Conservation (phyloP, 2,113 vertebrate species). For the Callorhinus ursinus region DNA sequence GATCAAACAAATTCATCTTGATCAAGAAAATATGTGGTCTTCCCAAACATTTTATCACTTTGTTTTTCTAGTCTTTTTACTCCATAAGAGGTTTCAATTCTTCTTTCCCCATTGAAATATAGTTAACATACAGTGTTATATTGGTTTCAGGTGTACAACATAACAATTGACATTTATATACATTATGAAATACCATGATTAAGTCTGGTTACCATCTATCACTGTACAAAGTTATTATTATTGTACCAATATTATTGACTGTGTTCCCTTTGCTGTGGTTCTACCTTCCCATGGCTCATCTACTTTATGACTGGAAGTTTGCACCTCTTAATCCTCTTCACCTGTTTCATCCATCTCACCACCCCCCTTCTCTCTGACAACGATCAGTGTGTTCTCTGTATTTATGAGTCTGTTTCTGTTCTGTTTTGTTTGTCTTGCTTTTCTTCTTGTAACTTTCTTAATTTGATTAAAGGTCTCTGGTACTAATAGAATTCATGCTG, state of each 20-base stretch:
- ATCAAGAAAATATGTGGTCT: not conserved
- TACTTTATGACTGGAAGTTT: not conserved
- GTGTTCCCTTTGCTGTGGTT: not conserved
- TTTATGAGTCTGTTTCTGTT: not conserved
- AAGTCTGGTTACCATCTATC: not conserved
- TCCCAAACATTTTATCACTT: not conserved
- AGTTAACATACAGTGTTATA: not conserved
- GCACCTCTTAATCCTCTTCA: not conserved
- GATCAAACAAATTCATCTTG: not conserved
- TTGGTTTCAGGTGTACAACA: not conserved
- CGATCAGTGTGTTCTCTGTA: not conserved
- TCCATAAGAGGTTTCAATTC: not conserved
- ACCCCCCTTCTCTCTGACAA: not conserved
- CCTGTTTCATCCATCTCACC: not conserved
- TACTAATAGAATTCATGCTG: not conserved
- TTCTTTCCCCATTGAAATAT: not conserved
- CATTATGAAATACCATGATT: not conserved
- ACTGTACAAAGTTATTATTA: not conserved
- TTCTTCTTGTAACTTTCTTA: not conserved
- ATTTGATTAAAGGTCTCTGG: not conserved
- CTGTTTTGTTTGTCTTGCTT: not conserved
- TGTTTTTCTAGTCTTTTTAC: not conserved
- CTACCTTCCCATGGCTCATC: not conserved
- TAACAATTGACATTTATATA: not conserved
- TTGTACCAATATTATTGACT: not conserved